A percentile compares a stretch with the other conserved stretches of the same genome.
Evolutionary conservation across 2,113 vertebrate species (phyloP).

Genomic region (Odontophorus gujanensis): DNA sequence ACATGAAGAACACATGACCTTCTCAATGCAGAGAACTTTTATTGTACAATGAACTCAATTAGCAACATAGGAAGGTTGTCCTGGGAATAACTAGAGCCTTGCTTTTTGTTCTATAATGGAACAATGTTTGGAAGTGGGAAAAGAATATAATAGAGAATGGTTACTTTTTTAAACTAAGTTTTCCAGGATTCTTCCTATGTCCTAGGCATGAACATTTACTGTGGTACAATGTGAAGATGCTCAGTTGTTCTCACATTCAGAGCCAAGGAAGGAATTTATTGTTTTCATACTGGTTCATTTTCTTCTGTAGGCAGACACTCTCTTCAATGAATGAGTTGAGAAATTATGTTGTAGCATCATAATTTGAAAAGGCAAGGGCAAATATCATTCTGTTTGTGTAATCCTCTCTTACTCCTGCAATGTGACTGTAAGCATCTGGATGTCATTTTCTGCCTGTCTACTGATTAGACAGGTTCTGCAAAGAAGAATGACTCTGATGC

Average conservation of each 20-base stretch:
- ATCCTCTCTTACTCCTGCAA: not conserved
- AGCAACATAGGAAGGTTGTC: not conserved
- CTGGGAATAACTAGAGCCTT: not conserved
- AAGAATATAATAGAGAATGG: not conserved
- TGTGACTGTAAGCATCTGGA: not conserved
- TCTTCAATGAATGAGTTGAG: not conserved
- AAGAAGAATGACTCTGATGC: not conserved
- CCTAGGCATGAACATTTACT: not conserved
- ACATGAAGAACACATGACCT: not conserved
- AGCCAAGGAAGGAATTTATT: not conserved
- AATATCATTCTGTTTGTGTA: not conserved
- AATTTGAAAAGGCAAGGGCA: not conserved
- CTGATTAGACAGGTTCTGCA: not conserved
- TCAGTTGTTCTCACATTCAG: not conserved
- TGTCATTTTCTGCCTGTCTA: not conserved
- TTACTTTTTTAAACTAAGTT: constrained; percentile 1
- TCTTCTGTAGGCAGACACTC: not conserved
- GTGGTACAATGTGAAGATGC: not conserved
- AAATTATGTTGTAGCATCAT: not conserved
- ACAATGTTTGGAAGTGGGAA: not conserved
- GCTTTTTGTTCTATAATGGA: not conserved
- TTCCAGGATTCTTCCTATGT: not conserved
- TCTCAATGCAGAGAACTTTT: not conserved
- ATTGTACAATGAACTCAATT: rapidly evolving
- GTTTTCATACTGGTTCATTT: not conserved